Conservation (phyloP, 2,797 vertebrate species). For the Rhincodon typus region DNA sequence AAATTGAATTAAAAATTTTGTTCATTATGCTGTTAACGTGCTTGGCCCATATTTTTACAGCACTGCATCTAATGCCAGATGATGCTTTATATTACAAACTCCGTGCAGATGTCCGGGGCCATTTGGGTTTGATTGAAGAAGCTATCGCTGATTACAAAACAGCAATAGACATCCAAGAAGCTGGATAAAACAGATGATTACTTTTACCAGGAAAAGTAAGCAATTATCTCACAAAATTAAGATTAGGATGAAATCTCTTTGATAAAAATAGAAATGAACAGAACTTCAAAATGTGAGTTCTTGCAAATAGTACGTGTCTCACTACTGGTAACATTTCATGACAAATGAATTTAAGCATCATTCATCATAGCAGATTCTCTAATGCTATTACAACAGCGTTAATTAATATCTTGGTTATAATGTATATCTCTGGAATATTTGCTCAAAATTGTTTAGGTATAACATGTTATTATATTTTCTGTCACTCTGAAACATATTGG, state of each 20-base stretch:
- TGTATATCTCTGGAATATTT: neutral
- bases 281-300: neutral
- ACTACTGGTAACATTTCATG: neutral
- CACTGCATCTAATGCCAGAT: constrained; percentile 57
- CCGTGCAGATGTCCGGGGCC: constrained; percentile 62
- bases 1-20: neutral
- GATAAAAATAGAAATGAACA: neutral
- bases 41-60: constrained; percentile 49
- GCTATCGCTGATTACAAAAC: constrained; percentile 62
- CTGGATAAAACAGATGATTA: neutral
- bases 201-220: constrained; percentile 11
- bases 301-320: neutral
- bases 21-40: neutral
- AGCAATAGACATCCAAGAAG: constrained; percentile 56
- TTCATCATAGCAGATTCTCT: neutral
- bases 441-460: neutral
- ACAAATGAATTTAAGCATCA: neutral
- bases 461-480: neutral
- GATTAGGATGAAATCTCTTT: neutral
- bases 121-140: constrained; percentile 55
- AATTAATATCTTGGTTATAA: neutral
- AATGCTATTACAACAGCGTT: neutral
- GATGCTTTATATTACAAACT: constrained; percentile 58
- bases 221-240: neutral
- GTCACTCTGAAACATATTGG: neutral